These are phyloP conservation scores for Hoplostethus atlanticus DNA, from an alignment of 2,797 vertebrate species.

Conservation along the genomic window DNA sequence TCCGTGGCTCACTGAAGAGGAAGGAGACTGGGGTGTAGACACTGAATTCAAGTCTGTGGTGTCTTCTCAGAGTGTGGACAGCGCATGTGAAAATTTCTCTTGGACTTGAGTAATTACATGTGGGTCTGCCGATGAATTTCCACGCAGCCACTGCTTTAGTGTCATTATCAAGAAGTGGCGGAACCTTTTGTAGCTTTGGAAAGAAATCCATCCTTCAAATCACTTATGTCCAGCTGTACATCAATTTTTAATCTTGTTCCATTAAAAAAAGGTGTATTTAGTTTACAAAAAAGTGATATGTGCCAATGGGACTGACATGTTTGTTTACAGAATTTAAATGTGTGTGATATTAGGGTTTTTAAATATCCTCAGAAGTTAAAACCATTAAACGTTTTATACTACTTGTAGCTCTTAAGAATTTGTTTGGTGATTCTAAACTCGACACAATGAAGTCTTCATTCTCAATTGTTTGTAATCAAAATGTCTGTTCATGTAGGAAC, in stretches of 20 bases:
- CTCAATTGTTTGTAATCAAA: not conserved
- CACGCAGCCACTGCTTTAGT: slow-evolving; percentile 37
- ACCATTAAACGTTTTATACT: slow-evolving; percentile 24
- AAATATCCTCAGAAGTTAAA: slow-evolving; percentile 34
- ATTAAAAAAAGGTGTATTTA: slow-evolving; percentile 51
- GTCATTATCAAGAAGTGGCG: not conserved
- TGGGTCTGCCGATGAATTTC: slow-evolving; percentile 16
- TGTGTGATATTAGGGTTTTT: slow-evolving; percentile 51
- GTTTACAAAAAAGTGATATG: slow-evolving; percentile 62
- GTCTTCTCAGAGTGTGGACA: slow-evolving; percentile 17
- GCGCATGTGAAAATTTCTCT: slow-evolving; percentile 1
- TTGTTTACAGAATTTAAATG: slow-evolving; percentile 55
- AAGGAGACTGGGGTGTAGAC: slow-evolving; percentile 92
- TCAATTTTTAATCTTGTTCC: slow-evolving; percentile 30
- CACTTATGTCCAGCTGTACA: slow-evolving; percentile 65
- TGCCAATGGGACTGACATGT: slow-evolving; percentile 46
- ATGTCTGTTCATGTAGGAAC: slow-evolving; percentile 10
- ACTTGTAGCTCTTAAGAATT: slow-evolving; percentile 35
- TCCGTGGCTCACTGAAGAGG: slow-evolving; percentile 82
- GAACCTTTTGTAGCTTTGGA: slow-evolving; percentile 51
- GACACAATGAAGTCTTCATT: slow-evolving; percentile 1
- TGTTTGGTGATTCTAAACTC: slow-evolving; percentile 14
- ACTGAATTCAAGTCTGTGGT: not conserved
- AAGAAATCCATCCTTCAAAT: slow-evolving; percentile 32
- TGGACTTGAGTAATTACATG: slow-evolving; percentile 10